Evolutionary conservation across 2,113 vertebrate species (phyloP).

Genomic region (Conger conger): DNA sequence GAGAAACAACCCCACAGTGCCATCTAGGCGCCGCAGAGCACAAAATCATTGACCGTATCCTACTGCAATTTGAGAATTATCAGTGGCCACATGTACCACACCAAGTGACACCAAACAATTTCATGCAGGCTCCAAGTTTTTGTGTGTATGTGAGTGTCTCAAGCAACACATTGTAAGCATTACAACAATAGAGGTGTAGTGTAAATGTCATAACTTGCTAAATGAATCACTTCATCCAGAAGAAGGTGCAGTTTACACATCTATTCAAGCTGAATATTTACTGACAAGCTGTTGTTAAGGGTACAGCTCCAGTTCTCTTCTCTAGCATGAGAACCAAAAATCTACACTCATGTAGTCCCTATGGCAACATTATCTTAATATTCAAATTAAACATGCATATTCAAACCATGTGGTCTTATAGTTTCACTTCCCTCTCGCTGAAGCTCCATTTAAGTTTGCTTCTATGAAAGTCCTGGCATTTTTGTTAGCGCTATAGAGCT

Average conservation of each 20-base stretch:
- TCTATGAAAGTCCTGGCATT: neutral
- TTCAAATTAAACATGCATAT: neutral
- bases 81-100: neutral
- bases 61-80: neutral
- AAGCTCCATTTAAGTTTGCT: slow-evolving; percentile 3
- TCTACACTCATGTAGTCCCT: neutral
- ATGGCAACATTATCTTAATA: slow-evolving; percentile 6
- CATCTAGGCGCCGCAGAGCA: neutral
- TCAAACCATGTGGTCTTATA: neutral
- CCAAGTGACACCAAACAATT: neutral
- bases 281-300: no score
- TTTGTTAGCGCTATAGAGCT: neutral
- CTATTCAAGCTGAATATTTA: neutral
- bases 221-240: neutral
- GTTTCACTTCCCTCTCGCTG: neutral
- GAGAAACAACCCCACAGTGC: slow-evolving; percentile 9
- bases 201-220: neutral
- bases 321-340: neutral
- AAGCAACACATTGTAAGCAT: neutral
- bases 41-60: neutral
- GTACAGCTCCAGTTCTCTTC: neutral
- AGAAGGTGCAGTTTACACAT: neutral
- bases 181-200: neutral
- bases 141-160: neutral
- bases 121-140: neutral